These are phyloP conservation scores for Athalia circularis DNA, from an alignment of 2,888 invertebrate species.

Conservation along the genomic window DNA sequence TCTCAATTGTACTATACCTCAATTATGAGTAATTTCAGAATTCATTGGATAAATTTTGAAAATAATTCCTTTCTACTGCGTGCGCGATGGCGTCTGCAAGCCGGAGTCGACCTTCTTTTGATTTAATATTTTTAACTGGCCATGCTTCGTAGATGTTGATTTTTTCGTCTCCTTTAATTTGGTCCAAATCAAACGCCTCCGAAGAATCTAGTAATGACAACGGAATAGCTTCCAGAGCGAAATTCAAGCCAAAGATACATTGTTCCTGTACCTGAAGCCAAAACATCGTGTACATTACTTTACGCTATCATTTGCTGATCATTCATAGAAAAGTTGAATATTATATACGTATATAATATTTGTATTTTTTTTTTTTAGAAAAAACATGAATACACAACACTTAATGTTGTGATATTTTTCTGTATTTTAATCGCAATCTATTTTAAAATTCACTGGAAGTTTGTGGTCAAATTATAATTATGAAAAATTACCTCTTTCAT, in stretches of 20 bases:
- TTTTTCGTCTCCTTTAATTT: conserved; percentile 76
- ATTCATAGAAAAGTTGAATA: too few species aligned
- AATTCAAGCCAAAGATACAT: conserved; percentile 77
- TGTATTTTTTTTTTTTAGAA: too few species aligned
- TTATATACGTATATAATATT: too few species aligned
- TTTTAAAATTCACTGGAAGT: not conserved
- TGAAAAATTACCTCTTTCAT: conserved; percentile 73
- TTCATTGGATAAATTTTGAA: conserved; percentile 66
- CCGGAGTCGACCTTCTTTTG: conserved; percentile 77
- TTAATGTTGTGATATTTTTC: too few species aligned
- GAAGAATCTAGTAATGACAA: conserved; percentile 77
- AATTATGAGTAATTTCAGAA: not conserved
- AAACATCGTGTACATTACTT: not conserved
- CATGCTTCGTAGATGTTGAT: conserved; percentile 80
- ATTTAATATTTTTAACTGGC: conserved; percentile 79
- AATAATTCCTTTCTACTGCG: conserved; percentile 79
- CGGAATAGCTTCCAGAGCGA: conserved; percentile 79
- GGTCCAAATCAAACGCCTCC: conserved; percentile 78
- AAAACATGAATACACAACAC: too few species aligned
- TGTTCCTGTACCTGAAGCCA: conserved; percentile 74
- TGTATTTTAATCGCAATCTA: too few species aligned
- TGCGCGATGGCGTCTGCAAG: conserved; percentile 81
- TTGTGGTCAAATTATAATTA: not conserved
- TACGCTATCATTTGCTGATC: not conserved
- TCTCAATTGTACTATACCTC: not conserved